A percentile compares a stretch with the other conserved stretches of the same genome.
These are phyloP conservation scores for Brachyptera risi DNA, from an alignment of 2,888 invertebrate genomes.

Conservation along the genomic window DNA sequence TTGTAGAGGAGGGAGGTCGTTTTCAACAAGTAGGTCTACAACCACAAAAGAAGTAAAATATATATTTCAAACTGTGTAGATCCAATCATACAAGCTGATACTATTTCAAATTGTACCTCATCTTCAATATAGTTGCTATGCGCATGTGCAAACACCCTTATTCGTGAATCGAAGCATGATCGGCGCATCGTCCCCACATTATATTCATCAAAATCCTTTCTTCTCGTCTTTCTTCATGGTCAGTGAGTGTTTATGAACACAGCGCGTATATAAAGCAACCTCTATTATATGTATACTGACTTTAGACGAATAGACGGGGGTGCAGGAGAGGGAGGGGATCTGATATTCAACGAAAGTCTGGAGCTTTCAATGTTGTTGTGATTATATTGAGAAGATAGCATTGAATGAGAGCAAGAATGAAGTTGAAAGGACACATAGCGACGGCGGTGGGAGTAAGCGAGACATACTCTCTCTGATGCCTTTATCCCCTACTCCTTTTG, in stretches of 20 bases:
- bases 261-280: slow-evolving; percentile 27
- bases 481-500: slow-evolving; percentile 33
- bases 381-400: slow-evolving; percentile 34
- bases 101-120: no score
- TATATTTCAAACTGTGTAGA: no score
- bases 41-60: no score
- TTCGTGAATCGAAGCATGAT: slow-evolving; percentile 6
- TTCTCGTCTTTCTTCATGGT: slow-evolving; percentile 28
- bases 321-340: slow-evolving; percentile 33
- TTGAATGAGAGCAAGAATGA: slow-evolving; percentile 33
- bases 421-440: slow-evolving; percentile 29
- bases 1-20: no score
- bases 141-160: no score
- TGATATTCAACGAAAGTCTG: slow-evolving; percentile 43
- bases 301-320: slow-evolving; percentile 20
- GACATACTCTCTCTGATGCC: slow-evolving; percentile 28
- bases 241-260: slow-evolving; percentile 32
- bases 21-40: no score
- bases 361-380: slow-evolving; percentile 36
- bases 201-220: slow-evolving; percentile 21
- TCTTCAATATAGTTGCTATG: no score
- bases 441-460: slow-evolving; percentile 5
- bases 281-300: no score
- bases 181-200: not conserved
- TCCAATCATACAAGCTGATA: no score